Evolutionary conservation across 2,888 invertebrate species (phyloP), one percentile per base, ranked within the genome.

Genomic region (Bruchidius siliquastri): DNA sequence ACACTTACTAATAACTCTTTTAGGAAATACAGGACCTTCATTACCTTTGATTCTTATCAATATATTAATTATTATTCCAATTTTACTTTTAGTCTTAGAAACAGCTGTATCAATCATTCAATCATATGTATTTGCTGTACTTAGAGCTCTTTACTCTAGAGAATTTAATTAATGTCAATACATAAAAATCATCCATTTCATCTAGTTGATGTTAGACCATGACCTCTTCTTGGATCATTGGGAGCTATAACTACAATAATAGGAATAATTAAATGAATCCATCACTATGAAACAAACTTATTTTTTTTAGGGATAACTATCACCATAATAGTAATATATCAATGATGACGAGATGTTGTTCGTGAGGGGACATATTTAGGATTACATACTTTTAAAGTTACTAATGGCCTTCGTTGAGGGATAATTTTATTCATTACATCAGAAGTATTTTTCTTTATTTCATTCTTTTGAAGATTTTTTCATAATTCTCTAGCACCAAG

Each of bases 381-480:
- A 0, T 84, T 88, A 73, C 92, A 93, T 82, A 91, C 92, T 0
- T 84, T 86, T 22, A 81, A 86, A 82, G 91, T 92, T 0, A 85
- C 86, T 13, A 87, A 87, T 83, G 90, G 91, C 0, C 81, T 93
- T 84, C 90, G 90, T 75, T 90, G 90, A 88, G 92, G 92, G 79
- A 92, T 93, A 90, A 90, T 92, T 84, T 84, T 92, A 87, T 92
- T 93, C 88, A 92, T 92, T 90, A 84, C 90, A 6, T 92, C 92
- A 71, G 92, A 93, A 90, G 85, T 92, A 78, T 86, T 92, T 78
- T 91, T 89, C 83, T 90, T 91, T 81, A 82, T 89, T 72, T 87
- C 88, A n/a, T 90, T 91, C 84, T 91, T 91, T 83, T 90, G 89
- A 86, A 86, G 88, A 69, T 87, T 90, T 84, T 90, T 90, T 76